phyloP scores from a whole-genome alignment of 1,140 invertebrate genomes.

The Riptortus pedestris region DNA sequence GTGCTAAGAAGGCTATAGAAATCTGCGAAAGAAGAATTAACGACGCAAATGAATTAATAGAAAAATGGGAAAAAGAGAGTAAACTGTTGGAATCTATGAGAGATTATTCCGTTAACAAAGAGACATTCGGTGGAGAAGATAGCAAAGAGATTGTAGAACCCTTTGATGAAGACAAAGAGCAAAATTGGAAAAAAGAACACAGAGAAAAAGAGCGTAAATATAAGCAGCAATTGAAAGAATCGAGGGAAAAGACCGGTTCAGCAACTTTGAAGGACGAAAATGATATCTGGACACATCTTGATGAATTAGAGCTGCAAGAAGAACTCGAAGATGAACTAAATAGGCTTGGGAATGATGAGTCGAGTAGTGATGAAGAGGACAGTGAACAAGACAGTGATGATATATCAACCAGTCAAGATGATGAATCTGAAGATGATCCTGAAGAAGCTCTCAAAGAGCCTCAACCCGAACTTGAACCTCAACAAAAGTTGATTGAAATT shows the following conservation, averaged over 20 bases:
- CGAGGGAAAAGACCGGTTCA: slow-evolving; percentile 35
- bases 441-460: background rate
- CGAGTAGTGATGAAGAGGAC: slow-evolving; percentile 19
- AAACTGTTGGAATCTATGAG: slow-evolving; percentile 39
- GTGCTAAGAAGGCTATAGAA: slow-evolving; percentile 49
- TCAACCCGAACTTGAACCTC: background rate
- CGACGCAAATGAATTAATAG: slow-evolving; percentile 42
- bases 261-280: slow-evolving; percentile 37
- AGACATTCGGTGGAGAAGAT: slow-evolving; percentile 37
- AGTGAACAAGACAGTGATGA: slow-evolving; percentile 5
- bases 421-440: slow-evolving; percentile 13
- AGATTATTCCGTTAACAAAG: slow-evolving; percentile 35
- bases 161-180: slow-evolving; percentile 44
- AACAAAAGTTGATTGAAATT: too few species aligned
- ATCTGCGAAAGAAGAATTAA: slow-evolving; percentile 50
- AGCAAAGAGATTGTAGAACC: slow-evolving; percentile 43
- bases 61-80: slow-evolving; percentile 40
- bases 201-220: slow-evolving; percentile 41
- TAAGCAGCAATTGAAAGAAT: slow-evolving; percentile 38
- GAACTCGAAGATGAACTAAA: slow-evolving; percentile 40
- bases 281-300: slow-evolving; percentile 41
- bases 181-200: slow-evolving; percentile 45
- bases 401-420: background rate
- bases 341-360: slow-evolving; percentile 20
- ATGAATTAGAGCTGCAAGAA: slow-evolving; percentile 45